Evolutionary conservation across 2,113 vertebrate species (phyloP).

Genomic region (Hydrochoerus hydrochaeris): DNA sequence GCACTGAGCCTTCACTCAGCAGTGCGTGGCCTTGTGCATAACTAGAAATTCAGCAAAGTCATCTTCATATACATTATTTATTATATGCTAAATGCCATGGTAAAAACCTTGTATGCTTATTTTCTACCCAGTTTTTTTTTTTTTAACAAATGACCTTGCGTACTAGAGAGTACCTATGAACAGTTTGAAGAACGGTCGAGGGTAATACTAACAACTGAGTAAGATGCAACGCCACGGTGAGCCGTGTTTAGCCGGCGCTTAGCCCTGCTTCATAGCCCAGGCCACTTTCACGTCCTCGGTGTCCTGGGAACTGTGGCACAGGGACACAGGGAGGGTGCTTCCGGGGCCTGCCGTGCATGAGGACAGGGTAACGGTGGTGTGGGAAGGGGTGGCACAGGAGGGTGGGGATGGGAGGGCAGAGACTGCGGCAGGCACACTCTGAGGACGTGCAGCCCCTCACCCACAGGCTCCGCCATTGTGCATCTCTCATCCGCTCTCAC

Average conservation of each 20-base stretch:
- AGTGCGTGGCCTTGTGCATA: background rate
- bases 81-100: background rate
- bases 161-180: background rate
- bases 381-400: background rate
- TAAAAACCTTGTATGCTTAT: background rate
- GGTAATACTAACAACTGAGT: background rate
- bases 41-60: background rate
- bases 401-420: background rate
- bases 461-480: rapidly evolving
- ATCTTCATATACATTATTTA: background rate
- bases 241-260: background rate
- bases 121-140: background rate
- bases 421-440: too few relatives aligned
- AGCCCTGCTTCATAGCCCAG: background rate
- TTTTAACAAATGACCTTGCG: background rate
- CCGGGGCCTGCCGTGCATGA: background rate
- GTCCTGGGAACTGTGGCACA: background rate
- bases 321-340: background rate
- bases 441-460: rapidly evolving
- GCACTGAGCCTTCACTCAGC: background rate
- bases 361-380: background rate
- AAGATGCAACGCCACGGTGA: background rate
- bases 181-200: constrained; percentile 28
- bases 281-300: background rate
- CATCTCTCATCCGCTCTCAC: rapidly evolving